These are phyloP conservation scores for Proctacanthus coquilletti DNA, from an alignment of 1,140 invertebrate species.

Conservation along the genomic window DNA sequence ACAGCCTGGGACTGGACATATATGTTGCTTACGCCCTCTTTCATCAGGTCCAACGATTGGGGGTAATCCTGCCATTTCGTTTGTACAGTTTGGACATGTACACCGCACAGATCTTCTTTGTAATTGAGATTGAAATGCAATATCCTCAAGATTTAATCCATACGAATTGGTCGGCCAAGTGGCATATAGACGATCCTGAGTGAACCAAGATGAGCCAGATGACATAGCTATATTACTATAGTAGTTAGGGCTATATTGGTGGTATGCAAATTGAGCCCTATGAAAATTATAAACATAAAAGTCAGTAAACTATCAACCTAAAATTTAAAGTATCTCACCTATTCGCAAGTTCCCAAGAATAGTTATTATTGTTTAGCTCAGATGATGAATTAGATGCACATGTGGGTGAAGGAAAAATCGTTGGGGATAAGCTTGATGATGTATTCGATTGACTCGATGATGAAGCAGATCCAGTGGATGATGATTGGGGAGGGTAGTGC, in stretches of 20 bases:
- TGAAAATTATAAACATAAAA: conserved; percentile 3
- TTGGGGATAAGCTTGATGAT: conserved; percentile 24
- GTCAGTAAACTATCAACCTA: not conserved
- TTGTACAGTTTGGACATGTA: conserved; percentile 54
- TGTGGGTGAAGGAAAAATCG: conserved; percentile 23
- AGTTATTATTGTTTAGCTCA: too few relatives aligned
- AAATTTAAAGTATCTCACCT: not conserved
- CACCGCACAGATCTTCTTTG: conserved; percentile 41
- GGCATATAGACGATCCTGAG: conserved; percentile 24
- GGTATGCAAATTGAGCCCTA: conserved; percentile 27
- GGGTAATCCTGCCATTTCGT: conserved; percentile 42
- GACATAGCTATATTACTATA: conserved; percentile 24
- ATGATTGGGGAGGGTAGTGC: conserved; percentile 26
- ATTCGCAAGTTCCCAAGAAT: not conserved
- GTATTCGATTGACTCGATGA: conserved; percentile 17
- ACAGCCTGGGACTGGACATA: conserved; percentile 84
- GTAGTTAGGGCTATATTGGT: conserved; percentile 25
- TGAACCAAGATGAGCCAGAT: conserved; percentile 17
- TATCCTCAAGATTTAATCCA: conserved; percentile 24
- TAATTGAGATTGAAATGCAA: conserved; percentile 25
- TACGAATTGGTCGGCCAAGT: conserved; percentile 25
- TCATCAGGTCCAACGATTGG: conserved; percentile 41
- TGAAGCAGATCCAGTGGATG: conserved; percentile 25
- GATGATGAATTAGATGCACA: too few relatives aligned
- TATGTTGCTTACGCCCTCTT: conserved; percentile 57